A percentile compares a stretch with the other conserved stretches of the same genome.
phyloP scores from a whole-genome alignment of 1,140 invertebrate species.

The Orchesella cincta region DNA sequence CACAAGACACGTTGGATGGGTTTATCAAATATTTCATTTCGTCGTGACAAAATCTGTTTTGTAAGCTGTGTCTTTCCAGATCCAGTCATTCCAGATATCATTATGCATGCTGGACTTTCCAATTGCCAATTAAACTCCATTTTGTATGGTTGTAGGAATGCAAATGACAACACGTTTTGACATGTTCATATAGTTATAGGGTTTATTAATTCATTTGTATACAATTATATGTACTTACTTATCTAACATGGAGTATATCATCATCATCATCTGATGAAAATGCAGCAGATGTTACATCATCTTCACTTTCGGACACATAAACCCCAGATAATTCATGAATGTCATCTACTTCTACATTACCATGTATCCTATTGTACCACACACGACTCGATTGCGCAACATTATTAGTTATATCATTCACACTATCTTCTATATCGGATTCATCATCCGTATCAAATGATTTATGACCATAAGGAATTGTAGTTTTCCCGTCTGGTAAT shows the following conservation, averaged over 20 bases:
- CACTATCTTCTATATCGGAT: not conserved
- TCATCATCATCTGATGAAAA: no score
- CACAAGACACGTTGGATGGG: conserved; percentile 31
- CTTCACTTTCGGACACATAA: no score
- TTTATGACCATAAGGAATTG: not conserved
- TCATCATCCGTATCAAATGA: not conserved
- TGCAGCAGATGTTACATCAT: no score
- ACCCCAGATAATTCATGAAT: not conserved
- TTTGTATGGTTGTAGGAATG: no score
- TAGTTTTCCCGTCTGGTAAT: not conserved
- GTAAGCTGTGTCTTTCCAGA: conserved; percentile 32
- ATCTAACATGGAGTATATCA: no score
- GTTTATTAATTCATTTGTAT: no score
- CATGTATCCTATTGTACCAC: not conserved
- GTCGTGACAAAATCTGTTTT: conserved; percentile 19
- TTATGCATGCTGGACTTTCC: not conserved
- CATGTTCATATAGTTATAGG: no score
- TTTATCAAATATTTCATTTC: conserved; percentile 31
- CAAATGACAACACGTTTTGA: no score
- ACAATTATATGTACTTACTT: no score
- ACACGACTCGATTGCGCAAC: not conserved
- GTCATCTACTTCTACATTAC: not conserved
- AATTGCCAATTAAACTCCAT: not conserved
- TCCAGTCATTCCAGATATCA: conserved; percentile 20
- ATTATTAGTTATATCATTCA: not conserved